Conservation (phyloP, 2,888 invertebrate species). For the Drosophila anomalata region DNA sequence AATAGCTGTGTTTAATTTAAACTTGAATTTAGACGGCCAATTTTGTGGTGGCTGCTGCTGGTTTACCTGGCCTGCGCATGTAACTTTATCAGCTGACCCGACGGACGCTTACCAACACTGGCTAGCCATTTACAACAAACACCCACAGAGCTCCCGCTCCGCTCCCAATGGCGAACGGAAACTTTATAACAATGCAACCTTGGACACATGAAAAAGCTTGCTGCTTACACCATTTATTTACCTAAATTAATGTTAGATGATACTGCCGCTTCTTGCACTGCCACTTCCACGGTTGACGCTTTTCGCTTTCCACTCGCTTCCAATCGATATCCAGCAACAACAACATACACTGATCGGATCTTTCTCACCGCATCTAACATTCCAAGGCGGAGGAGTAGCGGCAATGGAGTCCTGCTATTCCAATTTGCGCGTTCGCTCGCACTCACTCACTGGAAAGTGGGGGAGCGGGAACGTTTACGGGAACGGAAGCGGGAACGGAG, state of each 20-base stretch:
- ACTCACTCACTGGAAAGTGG: conserved; percentile 32
- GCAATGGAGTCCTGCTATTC: conserved; percentile 32
- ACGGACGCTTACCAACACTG: conserved; percentile 55
- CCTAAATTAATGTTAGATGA: conserved; percentile 75
- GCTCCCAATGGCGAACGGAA: neutral
- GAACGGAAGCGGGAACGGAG: conserved; percentile 60
- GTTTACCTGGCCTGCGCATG: conserved; percentile 36
- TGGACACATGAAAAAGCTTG: conserved; percentile 4
- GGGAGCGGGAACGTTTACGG: conserved; percentile 31
- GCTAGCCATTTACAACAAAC: conserved; percentile 51
- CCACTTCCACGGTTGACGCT: conserved; percentile 68
- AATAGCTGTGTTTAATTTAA: conserved; percentile 1
- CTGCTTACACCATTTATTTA: conserved; percentile 40
- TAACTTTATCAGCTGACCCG: conserved; percentile 66
- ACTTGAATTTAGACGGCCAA: conserved; percentile 11
- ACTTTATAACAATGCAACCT: conserved; percentile 26
- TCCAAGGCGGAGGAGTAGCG: conserved; percentile 76
- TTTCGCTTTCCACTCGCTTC: conserved; percentile 45
- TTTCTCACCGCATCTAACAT: conserved; percentile 84
- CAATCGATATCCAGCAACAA: conserved; percentile 78
- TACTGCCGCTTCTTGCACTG: conserved; percentile 64
- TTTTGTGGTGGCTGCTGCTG: conserved; percentile 8
- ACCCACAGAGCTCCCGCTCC: conserved; percentile 19
- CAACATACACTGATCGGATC: conserved; percentile 81
- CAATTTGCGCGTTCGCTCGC: conserved; percentile 30